Evolutionary conservation across 2,888 invertebrate genomes (phyloP).

Genomic region (Suillia variegata): DNA sequence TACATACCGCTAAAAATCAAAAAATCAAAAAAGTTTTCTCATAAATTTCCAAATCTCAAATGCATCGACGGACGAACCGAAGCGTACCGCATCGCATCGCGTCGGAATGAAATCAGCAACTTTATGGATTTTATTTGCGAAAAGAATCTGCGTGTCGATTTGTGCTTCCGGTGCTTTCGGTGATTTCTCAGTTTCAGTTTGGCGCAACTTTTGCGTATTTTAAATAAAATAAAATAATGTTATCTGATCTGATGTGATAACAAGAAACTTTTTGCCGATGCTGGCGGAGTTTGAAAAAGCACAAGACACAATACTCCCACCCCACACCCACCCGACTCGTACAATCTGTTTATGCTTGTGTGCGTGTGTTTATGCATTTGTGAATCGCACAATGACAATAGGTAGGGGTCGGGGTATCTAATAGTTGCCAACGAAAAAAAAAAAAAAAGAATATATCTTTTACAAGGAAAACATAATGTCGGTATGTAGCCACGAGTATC

Average conservation of each 20-base stretch:
- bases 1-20: background rate
- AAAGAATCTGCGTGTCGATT: slow-evolving; percentile 23
- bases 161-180: slow-evolving; percentile 4
- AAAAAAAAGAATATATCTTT: too few relatives aligned
- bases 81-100: too few relatives aligned
- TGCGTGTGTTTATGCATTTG: slow-evolving; percentile 2
- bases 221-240: slow-evolving; percentile 23
- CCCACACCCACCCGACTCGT: too few relatives aligned
- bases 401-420: background rate
- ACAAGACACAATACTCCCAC: background rate
- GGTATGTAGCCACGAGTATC: background rate
- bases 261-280: slow-evolving; percentile 48
- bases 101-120: slow-evolving; percentile 22
- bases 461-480: too few relatives aligned
- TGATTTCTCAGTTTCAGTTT: background rate
- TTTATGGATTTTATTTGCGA: slow-evolving; percentile 22
- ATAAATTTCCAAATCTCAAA: slow-evolving; percentile 20
- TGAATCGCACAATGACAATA: background rate
- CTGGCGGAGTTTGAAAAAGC: slow-evolving; percentile 40
- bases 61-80: too few relatives aligned
- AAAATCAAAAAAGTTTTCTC: too few relatives aligned
- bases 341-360: slow-evolving; percentile 1
- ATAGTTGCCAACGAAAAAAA: background rate
- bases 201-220: slow-evolving; percentile 9
- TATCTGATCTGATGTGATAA: slow-evolving; percentile 21